A percentile compares a stretch with the other conserved stretches of the same genome.
Evolutionary conservation across 92 coral and sea anemone genomes (phyloP).

Genomic region (Umimayanthus chanpuru): DNA sequence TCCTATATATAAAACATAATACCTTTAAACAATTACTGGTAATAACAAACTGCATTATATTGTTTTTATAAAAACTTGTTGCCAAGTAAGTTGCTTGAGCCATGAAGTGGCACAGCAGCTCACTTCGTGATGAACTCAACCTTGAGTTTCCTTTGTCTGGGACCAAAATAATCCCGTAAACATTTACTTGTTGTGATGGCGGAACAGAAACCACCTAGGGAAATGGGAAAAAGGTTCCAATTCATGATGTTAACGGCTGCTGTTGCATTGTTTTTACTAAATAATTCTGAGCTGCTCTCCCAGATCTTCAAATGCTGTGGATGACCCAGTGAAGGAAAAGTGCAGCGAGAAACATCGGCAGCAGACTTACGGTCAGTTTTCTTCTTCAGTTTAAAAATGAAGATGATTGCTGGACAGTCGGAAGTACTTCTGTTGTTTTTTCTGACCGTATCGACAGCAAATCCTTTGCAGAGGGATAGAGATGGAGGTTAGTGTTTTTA

Average conservation of each 20-base stretch:
- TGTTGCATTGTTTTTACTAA: neutral
- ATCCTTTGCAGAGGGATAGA: neutral
- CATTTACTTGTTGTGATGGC: neutral
- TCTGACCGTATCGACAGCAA: neutral
- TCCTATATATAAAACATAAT: no score
- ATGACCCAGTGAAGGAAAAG: neutral
- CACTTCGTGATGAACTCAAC: neutral
- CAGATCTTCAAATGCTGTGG: neutral
- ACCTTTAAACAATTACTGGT: no score
- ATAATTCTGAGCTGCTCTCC: neutral
- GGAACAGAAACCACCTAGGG: neutral
- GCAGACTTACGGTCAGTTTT: no score
- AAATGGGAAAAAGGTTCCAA: neutral
- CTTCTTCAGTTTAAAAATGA: no score
- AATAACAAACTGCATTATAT: no score
- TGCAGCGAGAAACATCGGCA: neutral
- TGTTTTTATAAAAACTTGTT: no score
- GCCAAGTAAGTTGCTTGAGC: neutral
- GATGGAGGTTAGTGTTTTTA: neutral
- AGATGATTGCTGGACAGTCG: neutral
- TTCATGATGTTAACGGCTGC: neutral
- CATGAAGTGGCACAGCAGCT: neutral
- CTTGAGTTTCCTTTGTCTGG: neutral
- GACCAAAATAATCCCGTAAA: neutral
- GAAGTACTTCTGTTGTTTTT: neutral